Evolutionary conservation across 2,113 vertebrate genomes (phyloP).

Genomic region (Xyliphius kryptos): DNA sequence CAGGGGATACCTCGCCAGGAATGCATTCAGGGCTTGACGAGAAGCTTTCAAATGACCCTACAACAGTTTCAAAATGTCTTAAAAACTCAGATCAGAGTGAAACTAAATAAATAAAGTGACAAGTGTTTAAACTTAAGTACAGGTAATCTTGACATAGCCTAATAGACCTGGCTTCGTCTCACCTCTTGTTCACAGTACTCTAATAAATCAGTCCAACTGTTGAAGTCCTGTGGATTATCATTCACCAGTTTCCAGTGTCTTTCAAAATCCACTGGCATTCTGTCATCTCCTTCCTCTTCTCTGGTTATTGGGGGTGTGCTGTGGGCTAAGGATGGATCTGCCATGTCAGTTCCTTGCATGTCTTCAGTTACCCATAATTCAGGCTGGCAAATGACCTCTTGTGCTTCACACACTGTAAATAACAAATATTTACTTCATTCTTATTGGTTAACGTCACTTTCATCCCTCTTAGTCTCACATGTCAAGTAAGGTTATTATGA

Average conservation of each 20-base stretch:
- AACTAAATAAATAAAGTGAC: too few relatives aligned
- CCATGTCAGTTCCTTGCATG: constrained; percentile 24
- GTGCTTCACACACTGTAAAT: too few relatives aligned
- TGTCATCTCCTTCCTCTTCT: constrained; percentile 53
- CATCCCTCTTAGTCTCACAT: too few relatives aligned
- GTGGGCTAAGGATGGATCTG: constrained; percentile 37
- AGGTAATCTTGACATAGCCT: too few relatives aligned
- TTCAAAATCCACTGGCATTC: constrained; percentile 66
- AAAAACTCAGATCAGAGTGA: neutral
- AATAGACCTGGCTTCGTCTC: constrained; percentile 7
- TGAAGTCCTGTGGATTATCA: constrained; percentile 70
- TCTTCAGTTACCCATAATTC: constrained; percentile 21
- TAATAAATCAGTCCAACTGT: constrained; percentile 72
- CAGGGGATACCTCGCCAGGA: constrained; percentile 71
- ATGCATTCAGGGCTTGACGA: constrained; percentile 66
- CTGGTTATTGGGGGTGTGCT: constrained; percentile 32
- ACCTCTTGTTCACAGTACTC: constrained; percentile 79
- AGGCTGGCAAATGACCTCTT: too few relatives aligned
- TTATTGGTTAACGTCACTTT: too few relatives aligned
- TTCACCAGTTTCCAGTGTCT: constrained; percentile 63
- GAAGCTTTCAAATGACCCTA: constrained; percentile 67
- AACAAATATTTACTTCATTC: too few relatives aligned
- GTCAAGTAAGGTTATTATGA: too few relatives aligned
- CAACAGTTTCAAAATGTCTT: neutral
- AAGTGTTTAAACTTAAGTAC: too few relatives aligned